Evolutionary conservation across 1,140 invertebrate genomes (phyloP), one percentile per base, ranked within the genome.

Genomic region (Diploscapter pachys): DNA sequence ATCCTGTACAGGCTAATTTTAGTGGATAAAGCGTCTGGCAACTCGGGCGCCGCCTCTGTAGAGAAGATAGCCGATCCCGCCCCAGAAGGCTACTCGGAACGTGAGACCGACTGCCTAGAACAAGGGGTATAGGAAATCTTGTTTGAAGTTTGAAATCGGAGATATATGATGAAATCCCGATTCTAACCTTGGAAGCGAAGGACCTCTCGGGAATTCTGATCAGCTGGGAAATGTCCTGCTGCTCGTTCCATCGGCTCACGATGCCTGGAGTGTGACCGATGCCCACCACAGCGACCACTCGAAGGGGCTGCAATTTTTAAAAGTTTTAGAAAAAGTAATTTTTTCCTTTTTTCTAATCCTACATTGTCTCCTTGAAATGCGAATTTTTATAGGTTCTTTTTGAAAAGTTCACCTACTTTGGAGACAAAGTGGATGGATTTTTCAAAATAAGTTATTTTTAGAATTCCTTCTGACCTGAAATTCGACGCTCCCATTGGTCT

Each of bases 251-350:
- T 67, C 82, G 73, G 48, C 68, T 66, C 3, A 67, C 72, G 54
- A 85, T 85, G 13, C 83, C 83, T 5, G 80, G 76, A 6, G 82
- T 75, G 68, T 85, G 83, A 2, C 83, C 83, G 64, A 85, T 83
- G n/a, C 83, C 83, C 50, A 85, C 83, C 6, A 85, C 83, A 0
- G 81, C 79, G 48, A 85, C 83, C 54, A 85, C 77, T 52, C 63
- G 78, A 4, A 85, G 53, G 5, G 83, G 84, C 49, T 73, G 73
- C 9, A 49, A 76, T 2, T 54, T 70, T 61, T 59, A 31, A n/a
- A n/a, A 0, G 31, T 31, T 31, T 31, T 31, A 31, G 31, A 31
- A 31, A 31, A 31, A 31, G 31, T 31, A 31, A 31, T 31, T 31
- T 1, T 31, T 1, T 31, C 1, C 31, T 31, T 31, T n/a, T 31